phyloP scores from a whole-genome alignment of 2,113 vertebrate genomes.

The Colius striatus region DNA sequence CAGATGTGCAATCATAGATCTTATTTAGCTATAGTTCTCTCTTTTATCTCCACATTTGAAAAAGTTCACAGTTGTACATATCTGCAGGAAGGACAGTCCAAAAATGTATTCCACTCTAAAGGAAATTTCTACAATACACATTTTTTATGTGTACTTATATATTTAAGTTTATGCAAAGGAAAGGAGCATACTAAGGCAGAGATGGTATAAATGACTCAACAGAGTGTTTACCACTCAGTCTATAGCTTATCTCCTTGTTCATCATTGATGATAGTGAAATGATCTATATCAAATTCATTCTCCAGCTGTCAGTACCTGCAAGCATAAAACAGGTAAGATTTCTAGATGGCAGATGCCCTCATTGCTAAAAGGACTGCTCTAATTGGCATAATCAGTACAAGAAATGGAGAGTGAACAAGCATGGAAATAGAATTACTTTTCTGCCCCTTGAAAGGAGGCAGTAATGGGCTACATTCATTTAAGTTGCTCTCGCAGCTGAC shows the following conservation, averaged over 20 bases:
- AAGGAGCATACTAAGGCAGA: background rate
- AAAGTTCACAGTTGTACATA: background rate
- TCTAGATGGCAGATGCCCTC: background rate
- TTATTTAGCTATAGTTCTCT: background rate
- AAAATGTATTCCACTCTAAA: background rate
- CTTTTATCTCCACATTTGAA: accelerated
- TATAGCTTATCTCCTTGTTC: background rate
- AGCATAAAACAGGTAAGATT: background rate
- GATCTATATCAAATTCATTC: background rate
- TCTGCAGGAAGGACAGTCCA: background rate
- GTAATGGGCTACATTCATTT: background rate
- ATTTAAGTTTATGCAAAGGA: background rate
- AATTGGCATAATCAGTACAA: conserved; percentile 14
- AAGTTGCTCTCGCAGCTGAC: background rate
- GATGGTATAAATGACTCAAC: background rate
- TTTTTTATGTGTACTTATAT: background rate
- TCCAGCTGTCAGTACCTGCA: conserved; percentile 36
- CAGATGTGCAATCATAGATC: background rate
- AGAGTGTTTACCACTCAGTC: background rate
- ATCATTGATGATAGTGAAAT: background rate
- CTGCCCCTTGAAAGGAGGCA: background rate
- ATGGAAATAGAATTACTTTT: conserved; percentile 8
- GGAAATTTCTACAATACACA: background rate
- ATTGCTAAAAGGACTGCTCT: background rate
- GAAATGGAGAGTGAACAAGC: conserved; percentile 10